Base-by-base conservation (phyloP, 2,113 vertebrate species). In the Pseudorectes ferrugineus region DNA sequence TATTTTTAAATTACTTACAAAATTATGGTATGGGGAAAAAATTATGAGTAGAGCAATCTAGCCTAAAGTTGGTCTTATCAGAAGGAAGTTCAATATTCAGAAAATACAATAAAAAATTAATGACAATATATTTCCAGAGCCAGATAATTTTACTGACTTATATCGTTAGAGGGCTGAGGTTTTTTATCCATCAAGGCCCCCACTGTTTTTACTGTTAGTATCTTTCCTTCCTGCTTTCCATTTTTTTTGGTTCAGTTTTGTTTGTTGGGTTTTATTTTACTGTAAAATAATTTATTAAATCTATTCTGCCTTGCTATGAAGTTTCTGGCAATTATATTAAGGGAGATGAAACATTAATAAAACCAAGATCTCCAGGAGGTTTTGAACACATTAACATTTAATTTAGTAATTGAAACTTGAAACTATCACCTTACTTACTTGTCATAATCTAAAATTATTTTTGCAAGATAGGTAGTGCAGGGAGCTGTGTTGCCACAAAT, bases 21-120 rank as follows among this genome's bases (percentile, higher is more conserved):
- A 88, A 66, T 33, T 0, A 35, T 78, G 1, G 2, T n/a, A 25
- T 35, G 6, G 42, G 7, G 36, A 73, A 33, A 61, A 71, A 51
- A 5, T 4, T 1, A n/a, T n/a, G 16, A 4, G 7, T 45, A 61
- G 22, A 67, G 1, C 0, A 1, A 48, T 67, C 19, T 31, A 76
- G 16, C 10, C 4, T 36, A 23, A 66, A 71, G 3, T 12, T 51
- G 4, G 3, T 51, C 24, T 52, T 59, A 43, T 38, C 17, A 51
- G 28, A 76, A 87, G 2, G 17, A 68, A 59, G 14, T 42, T 49
- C 3, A 80, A 4, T 31, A 31, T 48, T 38, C 29, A 59, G 29
- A 83, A 92, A 86, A 62, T 29, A 19, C 14, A 35, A 74, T 51
- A 14, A 78, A 90, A 84, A 35, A 43, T 1, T 58, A 70, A 70